phyloP scores from a whole-genome alignment of 2,797 vertebrate genomes.

The Muscicapa striata region DNA sequence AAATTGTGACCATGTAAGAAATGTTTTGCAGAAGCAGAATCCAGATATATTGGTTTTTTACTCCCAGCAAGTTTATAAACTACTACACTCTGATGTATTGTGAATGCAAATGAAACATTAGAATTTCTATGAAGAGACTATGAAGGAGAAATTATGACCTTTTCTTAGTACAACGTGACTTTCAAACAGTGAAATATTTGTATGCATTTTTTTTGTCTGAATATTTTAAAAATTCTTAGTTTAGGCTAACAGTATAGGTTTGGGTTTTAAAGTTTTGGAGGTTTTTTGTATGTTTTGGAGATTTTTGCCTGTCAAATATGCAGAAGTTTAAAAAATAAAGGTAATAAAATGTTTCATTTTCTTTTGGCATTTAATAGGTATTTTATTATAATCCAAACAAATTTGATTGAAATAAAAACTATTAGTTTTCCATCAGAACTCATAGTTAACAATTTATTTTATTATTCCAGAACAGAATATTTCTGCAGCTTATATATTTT shows the following conservation, averaged over 20 bases:
- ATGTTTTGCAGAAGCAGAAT: not conserved
- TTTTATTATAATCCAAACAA: not conserved
- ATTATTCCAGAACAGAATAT: not conserved
- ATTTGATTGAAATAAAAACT: not conserved
- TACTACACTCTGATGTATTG: not conserved
- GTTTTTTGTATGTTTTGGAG: not conserved
- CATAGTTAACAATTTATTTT: not conserved
- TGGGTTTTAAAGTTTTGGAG: accelerated
- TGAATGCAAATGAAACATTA: not conserved
- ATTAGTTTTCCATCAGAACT: not conserved
- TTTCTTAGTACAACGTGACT: not conserved
- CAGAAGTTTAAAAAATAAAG: not conserved
- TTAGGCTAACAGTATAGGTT: not conserved
- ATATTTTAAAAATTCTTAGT: not conserved
- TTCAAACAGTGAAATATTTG: not conserved
- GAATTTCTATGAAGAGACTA: not conserved
- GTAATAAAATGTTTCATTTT: not conserved
- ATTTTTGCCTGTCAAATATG: not conserved
- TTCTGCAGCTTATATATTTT: too few relatives aligned
- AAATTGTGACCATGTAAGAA: not conserved
- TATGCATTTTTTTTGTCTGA: not conserved
- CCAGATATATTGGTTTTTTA: not conserved
- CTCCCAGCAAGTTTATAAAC: not conserved
- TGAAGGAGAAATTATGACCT: accelerated
- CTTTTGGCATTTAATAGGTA: not conserved